Evolutionary conservation across 1,140 invertebrate species (phyloP), one percentile per base, ranked within the genome.

Genomic region (Drosophila rufa): DNA sequence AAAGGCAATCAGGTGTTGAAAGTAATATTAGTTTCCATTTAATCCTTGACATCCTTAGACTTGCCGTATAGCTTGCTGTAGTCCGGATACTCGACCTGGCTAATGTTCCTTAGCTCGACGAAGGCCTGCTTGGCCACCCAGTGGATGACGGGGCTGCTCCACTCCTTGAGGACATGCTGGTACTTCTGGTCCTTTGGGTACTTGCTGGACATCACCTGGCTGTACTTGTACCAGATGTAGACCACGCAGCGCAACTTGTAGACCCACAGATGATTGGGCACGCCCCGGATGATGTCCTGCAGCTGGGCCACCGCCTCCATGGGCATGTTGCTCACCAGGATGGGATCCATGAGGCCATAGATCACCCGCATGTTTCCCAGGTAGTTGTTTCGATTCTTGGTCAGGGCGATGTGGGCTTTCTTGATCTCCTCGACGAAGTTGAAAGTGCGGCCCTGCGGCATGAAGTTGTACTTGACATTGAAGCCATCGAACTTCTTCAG

Each of bases 61-160:
- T 8, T 38, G 7, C 38, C 45, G 14, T 36, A 65, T 0, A 46
- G 8, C 1, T 38, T 30, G 4, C 38, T 38, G 15, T 14, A 75
- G 0, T 59, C 27, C 4, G 61, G 42, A 47, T 30, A 87, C 27
- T 87, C 83, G 3, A n/a, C 0, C 8, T 51, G 27, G 38, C 83
- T 83, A 22, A 86, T 46, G 0, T 0, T 3, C 15, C 51, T 38
- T 2, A 84, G 48, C 12, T 89, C 85, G 0, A 19, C 4, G 17
- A 48, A 71, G 15, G 85, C 85, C 66, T 89, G 68, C 22, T 79
- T 65, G 62, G 85, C 69, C 15, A 85, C 9, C 84, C 84, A 89
- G 40, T 89, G 85, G n/a, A 87, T 69, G 7, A 79, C 17, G 12
- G 73, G 51, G 19, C 25, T 60, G 2, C 60, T 38, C 83, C 84